Evolutionary conservation across 2,888 invertebrate species (phyloP).

Genomic region (Stenchaetothrips biformis): DNA sequence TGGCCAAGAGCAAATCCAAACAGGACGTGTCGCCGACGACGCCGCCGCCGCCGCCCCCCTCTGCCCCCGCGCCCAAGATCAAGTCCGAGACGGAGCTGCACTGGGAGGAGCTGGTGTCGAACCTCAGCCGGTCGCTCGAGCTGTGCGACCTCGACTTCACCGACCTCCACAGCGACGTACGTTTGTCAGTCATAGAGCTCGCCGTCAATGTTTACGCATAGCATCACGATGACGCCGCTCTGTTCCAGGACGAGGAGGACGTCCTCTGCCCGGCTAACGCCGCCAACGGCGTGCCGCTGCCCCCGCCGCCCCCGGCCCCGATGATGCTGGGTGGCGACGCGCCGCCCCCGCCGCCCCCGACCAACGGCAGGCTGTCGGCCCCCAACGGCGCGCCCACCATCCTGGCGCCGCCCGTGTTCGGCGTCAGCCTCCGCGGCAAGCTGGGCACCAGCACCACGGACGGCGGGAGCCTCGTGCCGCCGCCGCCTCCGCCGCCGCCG

Average conservation of each 20-base stretch:
- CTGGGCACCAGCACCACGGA: not conserved
- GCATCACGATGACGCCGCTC: not conserved
- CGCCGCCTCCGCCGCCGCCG: constrained; percentile 41
- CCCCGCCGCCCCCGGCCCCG: constrained; percentile 58
- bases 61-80: constrained; percentile 64
- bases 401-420: constrained; percentile 42
- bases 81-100: constrained; percentile 90
- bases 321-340: constrained; percentile 36
- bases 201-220: not conserved
- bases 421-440: constrained; percentile 41
- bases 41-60: constrained; percentile 42
- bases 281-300: constrained; percentile 66
- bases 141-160: constrained; percentile 96
- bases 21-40: constrained; percentile 47
- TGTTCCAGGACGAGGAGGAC: constrained; percentile 73
- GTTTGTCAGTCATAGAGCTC: not conserved
- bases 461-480: constrained; percentile 38
- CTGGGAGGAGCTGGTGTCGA: constrained; percentile 87
- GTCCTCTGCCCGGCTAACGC: constrained; percentile 62
- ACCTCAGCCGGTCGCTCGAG: constrained; percentile 68
- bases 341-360: constrained; percentile 43
- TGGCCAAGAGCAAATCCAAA: constrained; percentile 81
- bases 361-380: constrained; percentile 44
- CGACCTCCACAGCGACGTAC: constrained; percentile 69
- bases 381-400: constrained; percentile 36